Percentiles rank a stretch among this genome's conserved stretches.
These are phyloP conservation scores for Aphelenchoides bicaudatus DNA, from an alignment of 2,888 invertebrate species.

Conservation along the genomic window DNA sequence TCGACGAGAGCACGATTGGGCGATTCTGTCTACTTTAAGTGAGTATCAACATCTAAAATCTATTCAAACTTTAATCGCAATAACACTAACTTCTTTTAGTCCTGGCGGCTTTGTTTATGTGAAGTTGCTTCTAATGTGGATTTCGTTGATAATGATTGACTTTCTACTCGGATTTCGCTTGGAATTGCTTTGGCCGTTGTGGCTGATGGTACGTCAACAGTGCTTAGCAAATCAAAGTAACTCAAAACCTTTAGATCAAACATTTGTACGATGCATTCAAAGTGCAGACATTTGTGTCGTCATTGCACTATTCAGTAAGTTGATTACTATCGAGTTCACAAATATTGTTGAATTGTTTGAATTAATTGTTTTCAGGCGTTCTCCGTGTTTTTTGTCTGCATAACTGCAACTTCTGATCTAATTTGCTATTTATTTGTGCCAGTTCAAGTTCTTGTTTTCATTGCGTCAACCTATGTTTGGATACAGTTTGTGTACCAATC, in stretches of 20 bases:
- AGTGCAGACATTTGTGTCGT: constrained; percentile 36
- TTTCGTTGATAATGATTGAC: constrained; percentile 46
- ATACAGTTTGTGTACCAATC: constrained; percentile 42
- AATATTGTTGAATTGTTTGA: constrained; percentile 19
- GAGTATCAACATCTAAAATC: constrained; percentile 18
- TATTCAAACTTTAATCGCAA: constrained; percentile 1
- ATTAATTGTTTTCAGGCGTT: constrained; percentile 73
- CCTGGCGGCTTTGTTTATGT: constrained; percentile 39
- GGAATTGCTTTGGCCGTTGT: constrained; percentile 98
- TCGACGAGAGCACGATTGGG: constrained; percentile 31
- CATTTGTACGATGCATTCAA: constrained; percentile 35
- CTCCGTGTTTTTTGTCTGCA: constrained; percentile 93
- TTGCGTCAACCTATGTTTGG: constrained; percentile 92
- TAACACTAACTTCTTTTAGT: constrained; percentile 35
- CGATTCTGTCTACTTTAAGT: constrained; percentile 41
- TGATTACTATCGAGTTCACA: neutral
- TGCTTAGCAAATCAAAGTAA: no score
- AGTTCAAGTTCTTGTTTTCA: constrained; percentile 89
- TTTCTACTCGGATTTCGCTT: constrained; percentile 85
- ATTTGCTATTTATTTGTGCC: constrained; percentile 98
- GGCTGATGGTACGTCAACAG: constrained; percentile 84
- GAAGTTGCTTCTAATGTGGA: constrained; percentile 43
- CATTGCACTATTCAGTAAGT: constrained; percentile 33
- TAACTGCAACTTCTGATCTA: constrained; percentile 94
- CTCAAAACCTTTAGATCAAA: no score